phyloP scores from a whole-genome alignment of 2,888 invertebrate genomes.

The Pyrocoelia pectoralis region DNA sequence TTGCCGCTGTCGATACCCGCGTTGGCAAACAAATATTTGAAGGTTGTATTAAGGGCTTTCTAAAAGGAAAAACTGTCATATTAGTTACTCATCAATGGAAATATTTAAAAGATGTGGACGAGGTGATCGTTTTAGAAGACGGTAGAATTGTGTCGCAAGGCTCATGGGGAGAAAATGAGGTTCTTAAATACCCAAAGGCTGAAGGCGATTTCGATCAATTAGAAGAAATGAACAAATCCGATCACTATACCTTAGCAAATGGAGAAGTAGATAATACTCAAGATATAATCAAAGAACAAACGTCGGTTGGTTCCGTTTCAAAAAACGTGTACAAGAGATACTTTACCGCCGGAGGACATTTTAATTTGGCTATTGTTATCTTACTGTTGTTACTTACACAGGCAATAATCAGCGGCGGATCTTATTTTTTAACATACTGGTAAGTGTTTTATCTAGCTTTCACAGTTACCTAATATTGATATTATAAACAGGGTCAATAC shows the following conservation, averaged over 20 bases:
- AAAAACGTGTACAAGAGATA: neutral
- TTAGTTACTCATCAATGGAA: conserved; percentile 88
- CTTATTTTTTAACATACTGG: conserved; percentile 5
- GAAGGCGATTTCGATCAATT: too few species aligned
- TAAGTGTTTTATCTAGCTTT: neutral
- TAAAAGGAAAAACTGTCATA: conserved; percentile 75
- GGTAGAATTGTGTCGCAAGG: conserved; percentile 67
- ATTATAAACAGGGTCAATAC: neutral
- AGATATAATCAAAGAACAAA: conserved; percentile 25
- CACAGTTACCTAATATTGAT: neutral
- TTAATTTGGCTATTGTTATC: neutral
- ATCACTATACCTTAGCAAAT: neutral
- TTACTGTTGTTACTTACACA: neutral
- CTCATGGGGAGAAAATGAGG: conserved; percentile 44
- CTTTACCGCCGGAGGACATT: neutral
- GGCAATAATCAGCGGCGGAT: neutral
- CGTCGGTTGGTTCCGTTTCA: neutral
- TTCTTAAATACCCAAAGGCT: too few species aligned
- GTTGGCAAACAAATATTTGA: conserved; percentile 76
- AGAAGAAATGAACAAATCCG: too few species aligned
- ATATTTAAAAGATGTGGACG: conserved; percentile 69
- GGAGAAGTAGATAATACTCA: neutral
- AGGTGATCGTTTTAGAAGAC: conserved; percentile 65
- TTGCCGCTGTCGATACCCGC: conserved; percentile 77
- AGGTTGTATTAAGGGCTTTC: conserved; percentile 67